Evolutionary conservation across 2,888 invertebrate species (phyloP).

Genomic region (Oasisia sp.): DNA sequence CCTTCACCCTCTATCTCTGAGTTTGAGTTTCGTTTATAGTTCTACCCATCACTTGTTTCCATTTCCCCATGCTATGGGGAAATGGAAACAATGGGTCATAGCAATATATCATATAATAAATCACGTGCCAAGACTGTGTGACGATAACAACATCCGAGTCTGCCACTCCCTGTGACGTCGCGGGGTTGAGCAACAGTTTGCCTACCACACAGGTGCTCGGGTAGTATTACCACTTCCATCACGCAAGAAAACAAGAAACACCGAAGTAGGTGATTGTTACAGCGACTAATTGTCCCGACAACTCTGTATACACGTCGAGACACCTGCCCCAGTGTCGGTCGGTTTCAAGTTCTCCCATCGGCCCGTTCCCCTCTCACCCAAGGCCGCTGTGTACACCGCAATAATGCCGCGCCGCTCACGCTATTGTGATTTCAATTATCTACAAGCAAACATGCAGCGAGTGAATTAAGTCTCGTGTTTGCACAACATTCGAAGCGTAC

Average conservation of each 20-base stretch:
- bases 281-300: background rate
- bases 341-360: background rate
- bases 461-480: constrained; percentile 3
- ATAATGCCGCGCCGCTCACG: background rate
- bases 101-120: too few species aligned
- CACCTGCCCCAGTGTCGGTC: background rate
- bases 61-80: too few species aligned
- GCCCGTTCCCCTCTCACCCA: background rate
- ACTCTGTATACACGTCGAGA: background rate
- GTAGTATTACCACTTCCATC: background rate
- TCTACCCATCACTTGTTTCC: background rate
- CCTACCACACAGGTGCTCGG: background rate
- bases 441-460: constrained; percentile 17
- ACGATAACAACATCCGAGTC: too few species aligned
- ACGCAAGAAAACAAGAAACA: background rate
- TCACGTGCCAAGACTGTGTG: too few species aligned
- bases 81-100: too few species aligned
- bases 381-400: constrained; percentile 5
- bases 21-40: background rate
- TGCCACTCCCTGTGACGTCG: background rate
- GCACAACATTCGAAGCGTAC: constrained; percentile 5
- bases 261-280: background rate
- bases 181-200: background rate
- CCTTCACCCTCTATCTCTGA: background rate
- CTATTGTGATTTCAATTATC: constrained; percentile 17